phyloP scores from a whole-genome alignment of 2,113 vertebrate genomes.

The Indri indri region DNA sequence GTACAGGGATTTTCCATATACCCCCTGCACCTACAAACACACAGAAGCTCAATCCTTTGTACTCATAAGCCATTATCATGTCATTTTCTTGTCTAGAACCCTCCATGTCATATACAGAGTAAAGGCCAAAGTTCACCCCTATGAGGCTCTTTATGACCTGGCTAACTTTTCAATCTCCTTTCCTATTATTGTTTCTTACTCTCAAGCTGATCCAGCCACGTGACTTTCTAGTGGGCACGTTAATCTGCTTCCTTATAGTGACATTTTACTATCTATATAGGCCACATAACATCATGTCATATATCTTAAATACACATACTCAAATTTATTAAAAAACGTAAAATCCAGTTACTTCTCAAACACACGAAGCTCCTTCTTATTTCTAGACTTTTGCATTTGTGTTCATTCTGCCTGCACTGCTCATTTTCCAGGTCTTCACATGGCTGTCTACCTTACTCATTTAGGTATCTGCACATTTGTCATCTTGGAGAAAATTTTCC shows the following conservation, averaged over 20 bases:
- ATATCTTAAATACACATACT: neutral
- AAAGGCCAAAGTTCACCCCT: neutral
- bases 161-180: neutral
- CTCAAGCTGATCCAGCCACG: neutral
- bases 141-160: neutral
- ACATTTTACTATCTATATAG: neutral
- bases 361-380: neutral
- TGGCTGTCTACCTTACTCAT: neutral
- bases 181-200: neutral
- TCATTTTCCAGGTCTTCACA: neutral
- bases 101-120: no score
- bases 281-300: neutral
- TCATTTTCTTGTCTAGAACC: neutral
- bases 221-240: neutral
- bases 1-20: neutral
- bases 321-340: neutral
- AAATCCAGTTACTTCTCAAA: neutral
- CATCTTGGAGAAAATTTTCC: neutral
- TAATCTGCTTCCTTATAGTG: neutral
- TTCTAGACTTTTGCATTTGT: neutral
- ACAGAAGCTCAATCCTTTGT: neutral
- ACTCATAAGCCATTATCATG: neutral
- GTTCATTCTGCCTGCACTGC: neutral
- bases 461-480: neutral
- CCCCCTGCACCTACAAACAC: no score